Evolutionary conservation across 1,140 invertebrate species (phyloP).

Genomic region (Schmidtea mediterranea): DNA sequence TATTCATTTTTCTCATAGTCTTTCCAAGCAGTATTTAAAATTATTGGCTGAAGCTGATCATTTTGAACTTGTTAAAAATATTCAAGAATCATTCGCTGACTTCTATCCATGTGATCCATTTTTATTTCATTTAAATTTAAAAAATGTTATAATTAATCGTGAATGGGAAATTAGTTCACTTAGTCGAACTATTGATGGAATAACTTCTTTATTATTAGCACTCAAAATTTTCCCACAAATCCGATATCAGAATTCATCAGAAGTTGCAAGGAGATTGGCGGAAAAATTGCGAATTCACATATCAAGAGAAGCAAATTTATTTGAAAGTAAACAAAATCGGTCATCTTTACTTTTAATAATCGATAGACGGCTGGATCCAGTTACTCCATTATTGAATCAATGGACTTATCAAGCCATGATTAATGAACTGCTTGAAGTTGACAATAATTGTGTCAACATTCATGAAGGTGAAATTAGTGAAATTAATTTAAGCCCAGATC

Average conservation of each 20-base stretch:
- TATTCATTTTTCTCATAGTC: neutral
- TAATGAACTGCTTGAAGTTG: constrained; percentile 73
- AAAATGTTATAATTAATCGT: neutral
- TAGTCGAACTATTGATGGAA: too few species aligned
- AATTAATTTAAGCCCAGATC: too few species aligned
- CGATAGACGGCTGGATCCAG: constrained; percentile 65
- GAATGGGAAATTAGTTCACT: too few species aligned
- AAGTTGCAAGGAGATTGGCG: too few species aligned
- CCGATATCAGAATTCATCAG: too few species aligned
- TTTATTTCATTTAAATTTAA: neutral
- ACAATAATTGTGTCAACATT: constrained; percentile 79
- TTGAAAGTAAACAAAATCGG: too few species aligned
- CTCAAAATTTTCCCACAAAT: too few species aligned
- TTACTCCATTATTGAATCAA: constrained; percentile 79
- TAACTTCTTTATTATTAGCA: too few species aligned
- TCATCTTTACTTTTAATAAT: too few species aligned
- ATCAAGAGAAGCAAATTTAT: too few species aligned
- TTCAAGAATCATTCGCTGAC: neutral
- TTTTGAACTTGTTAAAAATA: neutral
- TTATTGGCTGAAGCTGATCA: neutral
- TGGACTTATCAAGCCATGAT: constrained; percentile 99
- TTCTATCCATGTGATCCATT: neutral
- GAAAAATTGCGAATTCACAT: too few species aligned
- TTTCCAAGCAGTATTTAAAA: neutral
- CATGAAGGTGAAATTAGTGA: too few species aligned